These are phyloP conservation scores for Spatulosminthurus flaviceps DNA, from an alignment of 2,888 invertebrate genomes.

Conservation along the genomic window DNA sequence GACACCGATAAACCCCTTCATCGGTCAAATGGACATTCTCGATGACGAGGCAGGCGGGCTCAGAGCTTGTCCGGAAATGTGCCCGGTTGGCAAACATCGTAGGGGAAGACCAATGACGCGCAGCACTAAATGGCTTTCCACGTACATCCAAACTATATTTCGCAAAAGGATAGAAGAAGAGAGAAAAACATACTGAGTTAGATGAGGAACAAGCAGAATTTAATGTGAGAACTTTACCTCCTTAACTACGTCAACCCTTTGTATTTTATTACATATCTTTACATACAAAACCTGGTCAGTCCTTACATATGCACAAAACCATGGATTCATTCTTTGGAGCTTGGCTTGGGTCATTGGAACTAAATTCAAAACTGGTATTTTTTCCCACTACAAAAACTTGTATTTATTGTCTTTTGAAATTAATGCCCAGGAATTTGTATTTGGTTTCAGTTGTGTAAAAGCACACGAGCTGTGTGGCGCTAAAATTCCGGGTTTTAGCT, in stretches of 20 bases:
- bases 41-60: conserved; percentile 82
- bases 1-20: conserved; percentile 88
- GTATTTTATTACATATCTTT: no score
- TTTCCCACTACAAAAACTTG: no score
- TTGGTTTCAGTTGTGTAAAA: no score
- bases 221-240: not conserved
- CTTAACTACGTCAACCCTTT: not conserved
- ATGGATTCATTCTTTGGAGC: no score
- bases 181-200: not conserved
- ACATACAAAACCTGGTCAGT: no score
- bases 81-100: conserved; percentile 87
- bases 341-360: no score
- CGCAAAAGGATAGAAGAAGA: conserved; percentile 50
- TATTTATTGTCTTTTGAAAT: no score
- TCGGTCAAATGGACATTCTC: conserved; percentile 87
- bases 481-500: no score
- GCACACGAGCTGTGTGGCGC: no score
- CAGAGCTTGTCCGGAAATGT: conserved; percentile 80
- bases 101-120: conserved; percentile 84
- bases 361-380: no score
- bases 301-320: no score
- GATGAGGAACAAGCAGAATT: conserved; percentile 6
- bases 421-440: no score
- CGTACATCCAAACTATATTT: conserved; percentile 84
- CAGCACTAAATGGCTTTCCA: conserved; percentile 81